Conservation (phyloP, 2,113 vertebrate genomes). For the Megaleporinus macrocephalus region DNA sequence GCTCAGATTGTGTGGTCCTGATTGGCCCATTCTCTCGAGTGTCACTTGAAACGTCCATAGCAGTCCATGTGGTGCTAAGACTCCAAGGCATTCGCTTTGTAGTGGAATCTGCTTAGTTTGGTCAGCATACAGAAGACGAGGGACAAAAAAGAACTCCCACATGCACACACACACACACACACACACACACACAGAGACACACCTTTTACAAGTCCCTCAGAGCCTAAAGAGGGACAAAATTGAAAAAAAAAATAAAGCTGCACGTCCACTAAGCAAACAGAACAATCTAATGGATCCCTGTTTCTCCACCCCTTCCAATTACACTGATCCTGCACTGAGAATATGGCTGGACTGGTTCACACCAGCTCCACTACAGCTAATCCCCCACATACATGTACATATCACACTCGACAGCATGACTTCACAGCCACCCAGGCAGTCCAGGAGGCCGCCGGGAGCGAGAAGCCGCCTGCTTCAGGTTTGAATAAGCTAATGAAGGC, state of each 20-base stretch:
- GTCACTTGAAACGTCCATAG: conserved; percentile 83
- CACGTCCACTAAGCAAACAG: conserved; percentile 87
- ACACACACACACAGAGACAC: conserved; percentile 13
- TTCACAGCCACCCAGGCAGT: conserved; percentile 97
- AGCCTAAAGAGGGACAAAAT: conserved; percentile 79
- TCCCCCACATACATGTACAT: conserved; percentile 88
- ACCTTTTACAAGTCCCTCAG: conserved; percentile 73
- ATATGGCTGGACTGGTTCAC: conserved; percentile 83
- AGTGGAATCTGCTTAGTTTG: conserved; percentile 78
- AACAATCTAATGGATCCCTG: conserved; percentile 84
- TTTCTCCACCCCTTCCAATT: conserved; percentile 90
- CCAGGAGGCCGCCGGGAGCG: conserved; percentile 76
- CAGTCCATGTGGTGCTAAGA: conserved; percentile 63
- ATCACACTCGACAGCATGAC: conserved; percentile 81
- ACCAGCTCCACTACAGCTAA: conserved; percentile 84
- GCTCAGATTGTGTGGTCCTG: conserved; percentile 81
- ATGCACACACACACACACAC: conserved; percentile 8
- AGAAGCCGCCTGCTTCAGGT: conserved; percentile 78
- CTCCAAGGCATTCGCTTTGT: conserved; percentile 80
- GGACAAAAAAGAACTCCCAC: conserved; percentile 77
- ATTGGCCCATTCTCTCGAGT: conserved; percentile 83
- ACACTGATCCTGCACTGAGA: conserved; percentile 81
- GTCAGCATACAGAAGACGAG: conserved; percentile 79
- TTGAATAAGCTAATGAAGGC: conserved; percentile 85
- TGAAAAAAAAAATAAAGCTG: conserved; percentile 71